These are phyloP conservation scores for Drosophila lacertosa DNA, from an alignment of 1,140 invertebrate species.

Conservation along the genomic window DNA sequence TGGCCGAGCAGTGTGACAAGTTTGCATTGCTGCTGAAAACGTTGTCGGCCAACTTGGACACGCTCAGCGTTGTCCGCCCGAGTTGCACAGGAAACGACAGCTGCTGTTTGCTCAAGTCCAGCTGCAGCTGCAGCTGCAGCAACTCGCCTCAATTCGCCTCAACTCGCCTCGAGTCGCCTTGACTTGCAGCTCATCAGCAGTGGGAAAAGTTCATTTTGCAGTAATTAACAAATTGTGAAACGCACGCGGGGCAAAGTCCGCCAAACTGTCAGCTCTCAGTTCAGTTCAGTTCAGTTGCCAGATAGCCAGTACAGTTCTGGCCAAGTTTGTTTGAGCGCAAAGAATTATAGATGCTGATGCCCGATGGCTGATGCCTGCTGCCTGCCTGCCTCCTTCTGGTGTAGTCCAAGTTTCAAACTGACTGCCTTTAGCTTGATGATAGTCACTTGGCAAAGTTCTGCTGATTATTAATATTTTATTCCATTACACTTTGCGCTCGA, in stretches of 20 bases:
- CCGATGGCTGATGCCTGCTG: conserved; percentile 44
- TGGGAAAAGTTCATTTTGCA: conserved; percentile 76
- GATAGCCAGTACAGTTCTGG: conserved; percentile 48
- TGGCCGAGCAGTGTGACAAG: conserved; percentile 12
- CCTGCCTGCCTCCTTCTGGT: conserved; percentile 31
- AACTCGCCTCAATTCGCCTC: neutral
- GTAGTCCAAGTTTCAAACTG: conserved; percentile 14
- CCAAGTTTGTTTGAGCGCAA: conserved; percentile 73
- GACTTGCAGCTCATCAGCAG: conserved; percentile 37
- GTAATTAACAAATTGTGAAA: conserved; percentile 83
- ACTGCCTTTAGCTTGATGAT: conserved; percentile 59
- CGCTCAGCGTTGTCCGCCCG: conserved; percentile 16
- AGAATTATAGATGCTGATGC: conserved; percentile 78
- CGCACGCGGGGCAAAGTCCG: conserved; percentile 33
- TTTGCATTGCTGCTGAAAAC: conserved; percentile 55
- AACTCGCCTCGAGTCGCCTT: neutral
- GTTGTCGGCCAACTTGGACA: conserved; percentile 51
- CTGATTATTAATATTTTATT: conserved; percentile 80
- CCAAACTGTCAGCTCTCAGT: conserved; percentile 36
- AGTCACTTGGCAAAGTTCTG: conserved; percentile 72
- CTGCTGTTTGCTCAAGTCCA: conserved; percentile 60
- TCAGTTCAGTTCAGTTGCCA: conserved; percentile 14
- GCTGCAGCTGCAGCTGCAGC: too few species aligned
- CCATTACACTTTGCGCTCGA: conserved; percentile 60
- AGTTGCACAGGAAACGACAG: conserved; percentile 47